phyloP scores from a whole-genome alignment of 2,797 vertebrate species.

The Antennarius maculatus region DNA sequence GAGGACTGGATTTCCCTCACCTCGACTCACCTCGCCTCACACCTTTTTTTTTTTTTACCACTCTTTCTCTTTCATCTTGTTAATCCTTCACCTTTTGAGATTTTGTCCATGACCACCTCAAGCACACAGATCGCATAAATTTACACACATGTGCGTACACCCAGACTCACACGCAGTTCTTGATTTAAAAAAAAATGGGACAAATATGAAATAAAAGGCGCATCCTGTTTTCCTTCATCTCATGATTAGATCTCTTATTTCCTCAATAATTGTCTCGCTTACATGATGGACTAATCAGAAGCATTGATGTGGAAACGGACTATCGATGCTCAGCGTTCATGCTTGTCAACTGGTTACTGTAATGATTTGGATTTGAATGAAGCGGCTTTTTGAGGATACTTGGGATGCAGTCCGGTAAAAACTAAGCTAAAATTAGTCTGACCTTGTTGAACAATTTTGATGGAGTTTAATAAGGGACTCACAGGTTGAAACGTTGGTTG shows the following conservation, averaged over 20 bases:
- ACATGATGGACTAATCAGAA: slow-evolving; percentile 58
- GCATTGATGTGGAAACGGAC: slow-evolving; percentile 57
- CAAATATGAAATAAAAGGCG: slow-evolving; percentile 34
- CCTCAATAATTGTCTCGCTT: slow-evolving; percentile 40
- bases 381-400: slow-evolving; percentile 15
- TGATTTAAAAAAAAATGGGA: slow-evolving; percentile 20
- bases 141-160: slow-evolving; percentile 9
- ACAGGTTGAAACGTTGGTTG: slow-evolving; percentile 18
- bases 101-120: slow-evolving; percentile 31
- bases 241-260: slow-evolving; percentile 55
- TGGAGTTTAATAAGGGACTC: slow-evolving; percentile 18
- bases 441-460: slow-evolving; percentile 18
- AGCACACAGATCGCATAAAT: slow-evolving; percentile 13
- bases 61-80: not conserved
- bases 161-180: slow-evolving; percentile 9
- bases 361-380: slow-evolving; percentile 38
- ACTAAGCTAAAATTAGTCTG: slow-evolving; percentile 13
- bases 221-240: slow-evolving; percentile 18
- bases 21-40: slow-evolving; percentile 13
- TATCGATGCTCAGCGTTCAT: slow-evolving; percentile 39
- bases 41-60: not conserved
- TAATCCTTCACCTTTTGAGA: slow-evolving; percentile 9
- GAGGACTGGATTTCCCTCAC: slow-evolving; percentile 32
- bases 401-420: slow-evolving; percentile 31
- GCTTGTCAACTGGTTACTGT: slow-evolving; percentile 37